These are phyloP conservation scores for Crocuta crocuta DNA, from an alignment of 2,113 vertebrate species.

Conservation along the genomic window DNA sequence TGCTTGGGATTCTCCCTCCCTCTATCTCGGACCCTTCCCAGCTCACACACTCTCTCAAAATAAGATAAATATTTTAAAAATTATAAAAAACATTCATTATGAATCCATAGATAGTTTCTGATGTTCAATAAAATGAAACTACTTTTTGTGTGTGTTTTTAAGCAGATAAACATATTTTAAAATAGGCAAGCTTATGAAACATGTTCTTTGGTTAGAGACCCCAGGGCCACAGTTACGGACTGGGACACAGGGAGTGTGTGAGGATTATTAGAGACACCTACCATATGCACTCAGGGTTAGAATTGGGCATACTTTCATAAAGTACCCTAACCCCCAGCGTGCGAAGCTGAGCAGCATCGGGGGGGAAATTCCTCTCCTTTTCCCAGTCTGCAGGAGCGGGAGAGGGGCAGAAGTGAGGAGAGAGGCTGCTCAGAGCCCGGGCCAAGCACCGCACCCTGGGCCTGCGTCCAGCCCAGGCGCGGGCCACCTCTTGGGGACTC, in stretches of 20 bases:
- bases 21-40: no score
- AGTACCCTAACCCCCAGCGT: not conserved
- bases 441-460: fast-evolving
- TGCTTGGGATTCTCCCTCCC: no score
- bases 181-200: not conserved
- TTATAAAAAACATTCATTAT: not conserved
- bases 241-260: not conserved
- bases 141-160: not conserved
- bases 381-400: fast-evolving
- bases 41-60: no score
- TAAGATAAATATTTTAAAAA: not conserved
- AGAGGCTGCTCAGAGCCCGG: not conserved
- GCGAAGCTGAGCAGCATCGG: not conserved
- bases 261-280: not conserved
- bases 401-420: not conserved
- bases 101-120: not conserved
- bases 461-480: not conserved
- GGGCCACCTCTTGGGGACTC: fast-evolving
- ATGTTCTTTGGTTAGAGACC: not conserved
- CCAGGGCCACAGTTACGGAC: not conserved
- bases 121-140: not conserved
- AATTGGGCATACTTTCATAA: not conserved
- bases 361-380: not conserved
- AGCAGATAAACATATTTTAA: not conserved
- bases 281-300: not conserved